Percentiles rank a stretch among this genome's conserved stretches.
Conservation (phyloP, 2,797 vertebrate genomes). For the Gobio occitaniae region DNA sequence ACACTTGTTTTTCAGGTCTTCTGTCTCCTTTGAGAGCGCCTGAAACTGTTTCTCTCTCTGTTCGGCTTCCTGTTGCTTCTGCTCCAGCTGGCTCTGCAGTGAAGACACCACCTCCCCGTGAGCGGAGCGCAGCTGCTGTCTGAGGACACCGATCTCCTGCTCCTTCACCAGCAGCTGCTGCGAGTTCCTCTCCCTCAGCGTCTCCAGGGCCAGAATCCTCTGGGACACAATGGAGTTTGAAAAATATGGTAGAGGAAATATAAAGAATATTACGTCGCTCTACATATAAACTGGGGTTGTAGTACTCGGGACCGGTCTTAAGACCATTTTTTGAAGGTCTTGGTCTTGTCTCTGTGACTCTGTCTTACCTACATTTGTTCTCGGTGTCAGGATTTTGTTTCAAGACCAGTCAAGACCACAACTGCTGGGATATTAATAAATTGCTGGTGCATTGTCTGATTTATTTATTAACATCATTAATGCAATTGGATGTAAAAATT, state of each 20-base stretch:
- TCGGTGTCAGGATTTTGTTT: no score
- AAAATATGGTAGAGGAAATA: not conserved
- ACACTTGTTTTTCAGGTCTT: constrained; percentile 83
- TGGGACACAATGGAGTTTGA: constrained; percentile 66
- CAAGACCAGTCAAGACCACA: no score
- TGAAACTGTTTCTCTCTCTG: constrained; percentile 80
- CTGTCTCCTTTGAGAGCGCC: constrained; percentile 83
- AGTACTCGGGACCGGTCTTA: no score
- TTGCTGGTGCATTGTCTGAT: no score
- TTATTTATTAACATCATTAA: no score
- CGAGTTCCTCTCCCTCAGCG: constrained; percentile 83
- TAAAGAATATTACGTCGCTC: not conserved
- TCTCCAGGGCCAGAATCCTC: constrained; percentile 92
- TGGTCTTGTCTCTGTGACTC: no score
- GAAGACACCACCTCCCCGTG: constrained; percentile 75
- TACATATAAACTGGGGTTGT: not conserved
- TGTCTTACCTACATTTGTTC: no score
- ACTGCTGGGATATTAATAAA: no score
- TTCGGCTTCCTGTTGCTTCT: constrained; percentile 82
- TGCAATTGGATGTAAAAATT: no score
- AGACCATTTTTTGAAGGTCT: no score
- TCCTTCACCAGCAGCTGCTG: constrained; percentile 85
- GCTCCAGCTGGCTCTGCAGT: constrained; percentile 83
- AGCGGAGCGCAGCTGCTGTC: constrained; percentile 80
- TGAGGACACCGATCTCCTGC: constrained; percentile 85